Evolutionary conservation across 2,888 invertebrate species (phyloP), one percentile per base, ranked within the genome.

Genomic region (Trisateles emortualis): DNA sequence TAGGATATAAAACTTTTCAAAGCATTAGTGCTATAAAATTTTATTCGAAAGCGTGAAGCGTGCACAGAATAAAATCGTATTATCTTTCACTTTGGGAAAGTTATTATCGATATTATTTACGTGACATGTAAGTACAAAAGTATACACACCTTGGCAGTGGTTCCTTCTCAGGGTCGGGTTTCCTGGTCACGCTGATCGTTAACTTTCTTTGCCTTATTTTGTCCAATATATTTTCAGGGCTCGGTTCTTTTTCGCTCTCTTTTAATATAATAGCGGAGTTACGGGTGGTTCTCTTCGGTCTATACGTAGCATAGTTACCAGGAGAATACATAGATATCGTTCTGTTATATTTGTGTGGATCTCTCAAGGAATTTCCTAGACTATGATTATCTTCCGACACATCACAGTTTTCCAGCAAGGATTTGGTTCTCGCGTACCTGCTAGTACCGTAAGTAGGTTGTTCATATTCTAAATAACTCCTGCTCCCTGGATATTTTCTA

Each of bases 21-120:
- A 85, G 89, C 90, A 92, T 92, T 92, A 92, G 92, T 92, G 90
- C 83, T 80, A 80, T 83, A 86, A 86, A 81, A 78, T 84, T 84
- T 86, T 84, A 88, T 84, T 84, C 79, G 79, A 82, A 92, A 92
- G 92, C 92, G 74, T 87, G 84, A 92, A 91, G 90, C 92, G 92
- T 92, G 92, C 92, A 91, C 84, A 87, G 83, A 88, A 74, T 82
- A 84, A 88, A 88, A 83, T 70, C 80, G 76, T 77, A 80, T 84
- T 81, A 80, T 79, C 76, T 79, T 84, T 83, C 79, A 83, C 73
- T 82, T 80, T 67, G 86, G 90, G 86, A 83, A 71, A 90, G 91
- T 92, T 92, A 90, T 87, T 88, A 68, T 70, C 56, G 79, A 90
- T 26, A 26, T 90, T 90, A 92, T 91, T 91, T 81, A 92, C 91